phyloP scores from a whole-genome alignment of 2,113 vertebrate species.

The Promerops cafer region DNA sequence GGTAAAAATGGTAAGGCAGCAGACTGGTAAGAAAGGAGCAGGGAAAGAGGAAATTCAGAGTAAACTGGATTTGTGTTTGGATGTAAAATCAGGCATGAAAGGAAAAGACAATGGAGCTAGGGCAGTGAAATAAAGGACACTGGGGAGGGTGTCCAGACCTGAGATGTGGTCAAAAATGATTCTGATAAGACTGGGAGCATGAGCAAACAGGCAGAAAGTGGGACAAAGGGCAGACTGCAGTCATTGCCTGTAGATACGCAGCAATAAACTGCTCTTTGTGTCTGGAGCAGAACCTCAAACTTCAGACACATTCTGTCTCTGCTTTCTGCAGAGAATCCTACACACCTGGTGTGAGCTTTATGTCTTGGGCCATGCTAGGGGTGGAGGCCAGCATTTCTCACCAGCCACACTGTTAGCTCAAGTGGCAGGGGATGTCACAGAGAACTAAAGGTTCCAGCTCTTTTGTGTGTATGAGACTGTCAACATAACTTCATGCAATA shows the following conservation, averaged over 20 bases:
- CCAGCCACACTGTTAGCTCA: not conserved
- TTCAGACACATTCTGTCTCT: not conserved
- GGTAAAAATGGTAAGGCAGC: not conserved
- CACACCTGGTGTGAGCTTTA: not conserved
- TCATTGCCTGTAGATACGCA: fast-evolving
- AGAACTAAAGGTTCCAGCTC: not conserved
- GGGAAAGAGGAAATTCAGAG: not conserved
- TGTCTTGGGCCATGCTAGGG: not conserved
- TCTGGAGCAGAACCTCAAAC: not conserved
- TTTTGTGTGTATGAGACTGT: not conserved
- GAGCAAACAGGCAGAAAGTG: not conserved
- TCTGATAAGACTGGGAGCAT: not conserved
- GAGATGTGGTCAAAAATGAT: not conserved
- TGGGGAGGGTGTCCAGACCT: not conserved
- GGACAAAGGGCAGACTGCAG: not conserved
- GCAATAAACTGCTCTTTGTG: not conserved
- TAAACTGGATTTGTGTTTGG: not conserved
- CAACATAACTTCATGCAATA: not conserved
- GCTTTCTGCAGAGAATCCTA: not conserved
- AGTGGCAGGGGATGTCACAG: not conserved
- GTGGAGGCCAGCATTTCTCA: not conserved
- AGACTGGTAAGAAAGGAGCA: not conserved
- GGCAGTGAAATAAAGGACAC: not conserved
- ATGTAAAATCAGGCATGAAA: not conserved
- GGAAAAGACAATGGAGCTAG: not conserved